Percentiles rank a stretch among this genome's conserved stretches.
Evolutionary conservation across 2,797 vertebrate species (phyloP).

Genomic region (Centroberyx gerrardi): DNA sequence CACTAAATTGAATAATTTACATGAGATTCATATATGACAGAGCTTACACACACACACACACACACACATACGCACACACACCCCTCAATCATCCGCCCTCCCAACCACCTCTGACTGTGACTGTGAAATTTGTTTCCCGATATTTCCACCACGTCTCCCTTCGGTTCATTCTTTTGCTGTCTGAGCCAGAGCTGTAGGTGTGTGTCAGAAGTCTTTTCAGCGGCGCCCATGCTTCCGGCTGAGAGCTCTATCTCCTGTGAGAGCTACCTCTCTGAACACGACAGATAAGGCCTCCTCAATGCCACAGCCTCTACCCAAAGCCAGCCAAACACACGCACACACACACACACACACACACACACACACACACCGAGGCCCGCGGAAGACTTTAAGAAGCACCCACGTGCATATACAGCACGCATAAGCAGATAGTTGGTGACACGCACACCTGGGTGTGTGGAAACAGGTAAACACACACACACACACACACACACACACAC

Average conservation of each 20-base stretch:
- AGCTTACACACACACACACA: not conserved
- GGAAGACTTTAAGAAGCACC: conserved; percentile 32
- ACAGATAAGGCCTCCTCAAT: conserved; percentile 79
- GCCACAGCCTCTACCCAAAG: conserved; percentile 61
- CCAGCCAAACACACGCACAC: conserved; percentile 19
- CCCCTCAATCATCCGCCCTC: conserved; percentile 28
- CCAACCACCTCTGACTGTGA: conserved; percentile 18
- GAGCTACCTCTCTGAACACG: conserved; percentile 78
- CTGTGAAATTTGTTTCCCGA: conserved; percentile 58
- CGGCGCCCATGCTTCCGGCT: conserved; percentile 64
- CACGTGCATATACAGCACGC: conserved; percentile 46
- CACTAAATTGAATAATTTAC: conserved; percentile 18
- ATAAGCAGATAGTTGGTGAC: conserved; percentile 39
- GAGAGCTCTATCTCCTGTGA: conserved; percentile 72
- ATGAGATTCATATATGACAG: conserved; percentile 29
- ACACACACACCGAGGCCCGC: not conserved
- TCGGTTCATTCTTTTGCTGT: conserved; percentile 46
- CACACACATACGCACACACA: conserved; percentile 9
- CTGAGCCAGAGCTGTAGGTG: conserved; percentile 71
- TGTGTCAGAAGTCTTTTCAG: conserved; percentile 77
- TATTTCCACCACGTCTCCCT: conserved; percentile 61
- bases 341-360: conserved; percentile 6
- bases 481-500: conserved; percentile 28
- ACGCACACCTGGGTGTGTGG: conserved; percentile 51
- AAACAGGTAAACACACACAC: conserved; percentile 16